Evolutionary conservation across 2,113 vertebrate species (phyloP).

Genomic region (Atrichornis clamosus): DNA sequence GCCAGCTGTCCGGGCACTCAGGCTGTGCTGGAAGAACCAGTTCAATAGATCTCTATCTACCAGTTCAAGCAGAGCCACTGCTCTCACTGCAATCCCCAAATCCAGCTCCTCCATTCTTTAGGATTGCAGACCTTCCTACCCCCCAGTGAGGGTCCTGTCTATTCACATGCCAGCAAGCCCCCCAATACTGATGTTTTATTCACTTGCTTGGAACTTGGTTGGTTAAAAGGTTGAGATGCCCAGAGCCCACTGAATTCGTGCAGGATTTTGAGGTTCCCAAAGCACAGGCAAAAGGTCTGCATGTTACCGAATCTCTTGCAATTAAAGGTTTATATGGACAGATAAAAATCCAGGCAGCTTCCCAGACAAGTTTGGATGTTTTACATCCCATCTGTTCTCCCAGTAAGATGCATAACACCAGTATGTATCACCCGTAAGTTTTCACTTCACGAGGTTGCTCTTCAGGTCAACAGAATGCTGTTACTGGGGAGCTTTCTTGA

Average conservation of each 20-base stretch:
- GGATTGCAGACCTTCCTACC: neutral
- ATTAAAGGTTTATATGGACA: neutral
- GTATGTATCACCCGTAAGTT: neutral
- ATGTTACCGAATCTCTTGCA: neutral
- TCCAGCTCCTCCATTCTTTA: neutral
- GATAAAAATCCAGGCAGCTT: constrained; percentile 1
- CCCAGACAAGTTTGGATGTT: neutral
- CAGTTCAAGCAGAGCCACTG: neutral
- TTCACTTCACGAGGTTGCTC: neutral
- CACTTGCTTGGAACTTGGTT: neutral
- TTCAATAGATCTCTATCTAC: constrained; percentile 22
- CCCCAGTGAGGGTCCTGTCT: neutral
- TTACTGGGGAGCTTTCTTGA: neutral
- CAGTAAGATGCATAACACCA: neutral
- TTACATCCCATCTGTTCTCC: neutral
- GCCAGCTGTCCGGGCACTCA: constrained; percentile 1
- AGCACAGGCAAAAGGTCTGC: neutral
- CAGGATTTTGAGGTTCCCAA: neutral
- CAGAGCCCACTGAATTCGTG: neutral
- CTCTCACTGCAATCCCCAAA: neutral
- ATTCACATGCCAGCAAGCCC: neutral
- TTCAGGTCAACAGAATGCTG: neutral
- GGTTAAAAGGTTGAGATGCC: neutral
- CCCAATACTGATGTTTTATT: neutral
- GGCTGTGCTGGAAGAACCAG: constrained; percentile 54